phyloP scores from a whole-genome alignment of 2,113 vertebrate species.

The Platichthys flesus region DNA sequence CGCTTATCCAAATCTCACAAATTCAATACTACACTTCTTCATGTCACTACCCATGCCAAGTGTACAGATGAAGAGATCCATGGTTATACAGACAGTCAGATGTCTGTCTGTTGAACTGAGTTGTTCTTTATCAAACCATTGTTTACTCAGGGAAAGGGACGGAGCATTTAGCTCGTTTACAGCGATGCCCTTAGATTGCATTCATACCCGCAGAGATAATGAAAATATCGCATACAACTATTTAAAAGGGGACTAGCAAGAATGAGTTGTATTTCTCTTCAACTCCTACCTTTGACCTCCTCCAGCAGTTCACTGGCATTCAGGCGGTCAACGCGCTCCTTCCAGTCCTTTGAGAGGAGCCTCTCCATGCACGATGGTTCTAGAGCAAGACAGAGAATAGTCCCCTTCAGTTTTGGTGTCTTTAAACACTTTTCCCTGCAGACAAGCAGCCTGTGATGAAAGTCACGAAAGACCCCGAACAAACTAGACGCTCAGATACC shows the following conservation, averaged over 20 bases:
- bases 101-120: no score
- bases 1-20: no score
- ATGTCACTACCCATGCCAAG: no score
- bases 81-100: no score
- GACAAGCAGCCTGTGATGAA: neutral
- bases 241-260: neutral
- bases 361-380: slow-evolving; percentile 93
- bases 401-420: neutral
- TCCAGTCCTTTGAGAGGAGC: slow-evolving; percentile 95
- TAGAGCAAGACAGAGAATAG: slow-evolving; percentile 48
- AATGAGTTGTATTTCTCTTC: neutral
- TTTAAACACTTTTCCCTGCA: neutral
- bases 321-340: slow-evolving; percentile 92
- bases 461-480: no score
- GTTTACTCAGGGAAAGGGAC: no score
- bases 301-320: slow-evolving; percentile 92
- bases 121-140: neutral
- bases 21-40: no score
- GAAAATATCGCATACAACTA: no score
- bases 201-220: neutral
- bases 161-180: no score
- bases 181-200: no score
- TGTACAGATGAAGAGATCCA: no score
- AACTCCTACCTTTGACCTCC: slow-evolving; percentile 92
- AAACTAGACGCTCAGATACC: neutral